Conservation (phyloP, 2,113 vertebrate species). For the Blennius ocellaris region DNA sequence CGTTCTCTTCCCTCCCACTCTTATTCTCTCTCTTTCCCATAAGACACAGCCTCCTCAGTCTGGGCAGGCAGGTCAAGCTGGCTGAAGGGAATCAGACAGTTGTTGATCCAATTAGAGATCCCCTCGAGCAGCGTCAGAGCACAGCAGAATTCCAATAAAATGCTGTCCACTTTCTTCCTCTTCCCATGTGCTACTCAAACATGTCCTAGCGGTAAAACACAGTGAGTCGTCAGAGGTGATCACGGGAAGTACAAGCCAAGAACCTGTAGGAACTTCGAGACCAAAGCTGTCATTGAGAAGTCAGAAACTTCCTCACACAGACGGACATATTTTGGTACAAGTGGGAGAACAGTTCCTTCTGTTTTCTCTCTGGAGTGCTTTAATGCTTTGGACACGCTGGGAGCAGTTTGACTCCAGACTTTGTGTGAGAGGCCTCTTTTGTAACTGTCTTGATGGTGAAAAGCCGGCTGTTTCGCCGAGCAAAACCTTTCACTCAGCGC, state of each 20-base stretch:
- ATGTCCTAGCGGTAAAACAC: constrained; percentile 44
- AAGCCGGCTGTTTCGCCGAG: constrained; percentile 45
- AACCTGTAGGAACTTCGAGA: constrained; percentile 19
- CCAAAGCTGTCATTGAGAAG: constrained; percentile 39
- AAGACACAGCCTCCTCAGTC: constrained; percentile 61
- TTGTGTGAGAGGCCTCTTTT: constrained; percentile 66
- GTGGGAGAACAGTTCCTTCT: constrained; percentile 57
- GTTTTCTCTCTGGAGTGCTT: constrained; percentile 46
- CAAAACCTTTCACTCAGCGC: constrained; percentile 31
- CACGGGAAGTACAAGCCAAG: constrained; percentile 21
- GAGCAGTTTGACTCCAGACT: constrained; percentile 59
- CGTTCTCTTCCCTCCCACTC: constrained; percentile 15
- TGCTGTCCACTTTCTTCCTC: constrained; percentile 36
- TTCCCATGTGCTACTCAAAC: constrained; percentile 29
- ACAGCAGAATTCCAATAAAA: constrained; percentile 66
- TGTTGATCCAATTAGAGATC: constrained; percentile 79
- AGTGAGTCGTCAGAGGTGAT: constrained; percentile 23
- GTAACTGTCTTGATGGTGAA: constrained; percentile 56
- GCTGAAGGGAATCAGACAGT: constrained; percentile 79
- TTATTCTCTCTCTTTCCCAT: constrained; percentile 49
- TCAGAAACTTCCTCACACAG: constrained; percentile 45
- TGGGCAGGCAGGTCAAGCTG: constrained; percentile 68
- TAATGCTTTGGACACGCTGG: constrained; percentile 29
- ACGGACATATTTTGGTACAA: constrained; percentile 52
- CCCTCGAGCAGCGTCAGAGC: constrained; percentile 59